These are phyloP conservation scores for Brenthis hecate DNA, from an alignment of 2,888 invertebrate species.

Conservation along the genomic window DNA sequence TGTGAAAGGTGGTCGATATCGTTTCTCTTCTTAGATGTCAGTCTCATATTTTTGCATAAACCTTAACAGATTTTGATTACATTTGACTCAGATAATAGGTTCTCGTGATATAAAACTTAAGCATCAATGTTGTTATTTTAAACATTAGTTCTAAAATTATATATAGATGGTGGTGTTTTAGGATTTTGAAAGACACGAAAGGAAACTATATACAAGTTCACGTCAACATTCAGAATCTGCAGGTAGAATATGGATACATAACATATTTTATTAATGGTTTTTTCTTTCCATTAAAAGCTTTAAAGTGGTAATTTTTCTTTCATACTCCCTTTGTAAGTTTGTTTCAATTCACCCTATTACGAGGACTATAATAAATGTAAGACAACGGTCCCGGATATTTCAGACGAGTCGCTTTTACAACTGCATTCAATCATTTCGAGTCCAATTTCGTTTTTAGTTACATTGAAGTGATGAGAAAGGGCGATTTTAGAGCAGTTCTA, in stretches of 20 bases:
- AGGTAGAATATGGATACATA: no score
- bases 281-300: slow-evolving; percentile 10
- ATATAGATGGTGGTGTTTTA: no score
- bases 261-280: neutral
- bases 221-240: no score
- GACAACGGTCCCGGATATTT: slow-evolving; percentile 64
- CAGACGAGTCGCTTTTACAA: slow-evolving; percentile 71
- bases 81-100: no score
- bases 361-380: slow-evolving; percentile 42
- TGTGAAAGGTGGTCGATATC: neutral
- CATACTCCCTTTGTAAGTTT: slow-evolving; percentile 22
- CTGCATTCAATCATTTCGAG: slow-evolving; percentile 79
- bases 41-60: neutral
- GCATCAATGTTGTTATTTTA: no score
- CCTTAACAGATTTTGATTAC: neutral
- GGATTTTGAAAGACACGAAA: no score
- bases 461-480: slow-evolving; percentile 44
- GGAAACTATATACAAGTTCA: no score
- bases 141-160: no score
- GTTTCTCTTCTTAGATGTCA: neutral
- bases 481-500: slow-evolving; percentile 38
- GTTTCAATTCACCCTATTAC: slow-evolving; percentile 30
- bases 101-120: no score
- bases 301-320: slow-evolving; percentile 23
- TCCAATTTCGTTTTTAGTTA: slow-evolving; percentile 65